A percentile compares a stretch with the other conserved stretches of the same genome.
These are phyloP conservation scores for Apamea monoglypha DNA, from an alignment of 2,888 invertebrate species.

Conservation along the genomic window DNA sequence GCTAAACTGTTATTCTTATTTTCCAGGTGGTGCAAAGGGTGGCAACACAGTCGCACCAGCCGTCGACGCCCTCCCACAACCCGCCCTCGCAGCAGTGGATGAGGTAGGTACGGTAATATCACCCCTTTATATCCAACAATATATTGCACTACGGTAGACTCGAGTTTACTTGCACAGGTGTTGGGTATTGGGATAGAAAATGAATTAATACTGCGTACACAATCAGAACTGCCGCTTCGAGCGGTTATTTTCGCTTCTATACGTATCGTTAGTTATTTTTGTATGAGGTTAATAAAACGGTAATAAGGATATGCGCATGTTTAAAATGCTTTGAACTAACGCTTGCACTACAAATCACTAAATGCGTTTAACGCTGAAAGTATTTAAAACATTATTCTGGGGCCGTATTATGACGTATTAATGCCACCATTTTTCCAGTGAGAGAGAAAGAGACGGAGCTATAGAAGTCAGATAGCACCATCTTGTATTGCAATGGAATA, in stretches of 20 bases:
- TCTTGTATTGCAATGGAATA: too few relatives aligned
- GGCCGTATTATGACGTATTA: too few relatives aligned
- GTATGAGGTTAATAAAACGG: not conserved
- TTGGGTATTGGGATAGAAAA: constrained; percentile 25
- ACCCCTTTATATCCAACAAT: constrained; percentile 49
- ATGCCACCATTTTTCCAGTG: too few relatives aligned
- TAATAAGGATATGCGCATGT: constrained; percentile 28
- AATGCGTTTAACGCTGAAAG: not conserved
- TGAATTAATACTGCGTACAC: not conserved
- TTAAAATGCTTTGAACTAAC: not conserved
- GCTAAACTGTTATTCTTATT: not conserved
- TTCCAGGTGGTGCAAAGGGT: constrained; percentile 88
- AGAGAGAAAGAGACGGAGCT: too few relatives aligned
- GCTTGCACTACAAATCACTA: not conserved
- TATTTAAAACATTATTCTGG: not conserved
- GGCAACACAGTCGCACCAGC: constrained; percentile 84
- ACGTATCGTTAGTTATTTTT: not conserved
- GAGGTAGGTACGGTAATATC: constrained; percentile 81
- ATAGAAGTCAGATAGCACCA: too few relatives aligned
- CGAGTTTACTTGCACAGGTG: constrained; percentile 47
- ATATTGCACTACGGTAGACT: constrained; percentile 35
- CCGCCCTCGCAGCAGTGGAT: constrained; percentile 84
- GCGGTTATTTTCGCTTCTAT: not conserved
- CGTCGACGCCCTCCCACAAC: constrained; percentile 78
- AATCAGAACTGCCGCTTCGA: not conserved